These are phyloP conservation scores for Heterohyrax brucei DNA, from an alignment of 2,797 vertebrate species.

Conservation along the genomic window DNA sequence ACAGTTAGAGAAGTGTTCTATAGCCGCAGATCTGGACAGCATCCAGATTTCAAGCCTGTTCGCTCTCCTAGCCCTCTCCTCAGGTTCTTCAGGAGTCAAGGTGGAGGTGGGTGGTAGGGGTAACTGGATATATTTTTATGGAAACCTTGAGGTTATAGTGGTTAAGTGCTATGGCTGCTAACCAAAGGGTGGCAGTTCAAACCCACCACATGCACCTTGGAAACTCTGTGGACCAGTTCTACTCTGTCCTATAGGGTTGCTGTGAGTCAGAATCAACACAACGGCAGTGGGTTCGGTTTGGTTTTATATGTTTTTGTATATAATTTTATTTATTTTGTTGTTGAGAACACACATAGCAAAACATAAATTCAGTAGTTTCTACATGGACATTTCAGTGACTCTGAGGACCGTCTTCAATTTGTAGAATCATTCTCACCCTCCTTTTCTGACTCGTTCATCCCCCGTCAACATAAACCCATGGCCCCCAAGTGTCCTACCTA, in stretches of 20 bases:
- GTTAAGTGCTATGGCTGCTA: no score
- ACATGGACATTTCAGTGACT: background rate
- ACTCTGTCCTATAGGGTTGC: no score
- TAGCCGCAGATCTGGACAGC: background rate
- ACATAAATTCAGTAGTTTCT: background rate
- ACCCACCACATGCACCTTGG: no score
- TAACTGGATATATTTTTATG: no score
- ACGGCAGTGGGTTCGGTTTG: no score
- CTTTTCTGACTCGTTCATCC: background rate
- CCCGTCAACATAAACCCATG: background rate
- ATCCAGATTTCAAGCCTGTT: background rate
- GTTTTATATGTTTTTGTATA: no score
- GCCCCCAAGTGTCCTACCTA: background rate
- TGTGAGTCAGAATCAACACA: no score
- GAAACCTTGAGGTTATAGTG: no score
- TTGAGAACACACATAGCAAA: background rate
- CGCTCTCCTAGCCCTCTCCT: background rate
- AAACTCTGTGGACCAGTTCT: no score
- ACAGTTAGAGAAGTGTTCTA: slow-evolving; percentile 13
- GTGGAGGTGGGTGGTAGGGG: no score
- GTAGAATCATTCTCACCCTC: background rate
- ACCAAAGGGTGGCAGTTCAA: no score
- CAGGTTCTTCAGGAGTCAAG: background rate
- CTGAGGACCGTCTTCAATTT: background rate
- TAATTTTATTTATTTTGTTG: background rate